Conservation (phyloP, 2,888 invertebrate genomes). For the Crepidodera aurea region DNA sequence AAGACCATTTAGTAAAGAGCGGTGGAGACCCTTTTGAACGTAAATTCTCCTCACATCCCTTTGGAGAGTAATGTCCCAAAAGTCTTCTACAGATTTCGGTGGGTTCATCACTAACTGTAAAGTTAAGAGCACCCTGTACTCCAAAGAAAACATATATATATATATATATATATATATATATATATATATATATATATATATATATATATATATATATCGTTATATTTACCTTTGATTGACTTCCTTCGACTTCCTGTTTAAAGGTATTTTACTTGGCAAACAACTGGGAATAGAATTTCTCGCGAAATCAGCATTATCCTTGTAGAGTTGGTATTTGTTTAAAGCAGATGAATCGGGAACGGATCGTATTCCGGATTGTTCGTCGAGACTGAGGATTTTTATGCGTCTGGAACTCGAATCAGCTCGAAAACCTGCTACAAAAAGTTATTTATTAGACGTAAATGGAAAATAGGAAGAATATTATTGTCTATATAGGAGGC, state of each 20-base stretch:
- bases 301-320: conserved; percentile 29
- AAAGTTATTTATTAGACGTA: neutral
- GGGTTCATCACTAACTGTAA: no score
- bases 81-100: no score
- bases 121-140: no score
- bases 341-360: conserved; percentile 27
- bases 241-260: conserved; percentile 14
- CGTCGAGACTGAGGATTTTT: conserved; percentile 34
- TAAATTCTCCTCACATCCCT: no score
- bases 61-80: no score
- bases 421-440: neutral
- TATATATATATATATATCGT: no score
- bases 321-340: conserved; percentile 35
- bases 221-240: conserved; percentile 15
- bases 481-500: neutral
- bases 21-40: no score
- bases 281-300: conserved; percentile 18
- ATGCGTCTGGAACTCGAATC: conserved; percentile 32
- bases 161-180: no score
- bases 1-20: no score
- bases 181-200: no score
- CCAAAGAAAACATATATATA: no score
- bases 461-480: neutral
- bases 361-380: conserved; percentile 30
- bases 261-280: conserved; percentile 21